Evolutionary conservation across 1,140 invertebrate genomes (phyloP), one percentile per base, ranked within the genome.

Genomic region (Atta cephalotes): DNA sequence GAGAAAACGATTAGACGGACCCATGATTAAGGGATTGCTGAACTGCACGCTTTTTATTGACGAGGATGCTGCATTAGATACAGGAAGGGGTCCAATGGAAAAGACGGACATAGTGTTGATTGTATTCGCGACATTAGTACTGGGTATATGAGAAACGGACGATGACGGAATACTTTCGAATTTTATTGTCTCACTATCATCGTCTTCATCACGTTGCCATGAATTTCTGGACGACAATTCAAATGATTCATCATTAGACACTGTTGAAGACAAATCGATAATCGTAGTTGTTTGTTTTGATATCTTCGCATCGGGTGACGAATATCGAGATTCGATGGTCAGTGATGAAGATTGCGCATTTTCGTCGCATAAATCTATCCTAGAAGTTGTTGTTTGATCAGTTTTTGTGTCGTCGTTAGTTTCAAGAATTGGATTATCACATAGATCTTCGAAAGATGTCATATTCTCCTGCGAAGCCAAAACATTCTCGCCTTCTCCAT

Each of bases 71-170:
- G 25, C 77, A 53, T 14, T 35, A n/a, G 70, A 25, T 9, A 49
- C 1, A 3, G 92, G 92, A 85, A 93, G 89, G 6, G 94, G 95
- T 31, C 95, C 94, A 35, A 95, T 95, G 1, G 92, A 91, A 85
- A 95, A 95, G 3, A 95, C 90, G 28, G 94, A 91, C 28, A 53
- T 87, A 6, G 72, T 66, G 62, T 31, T 66, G 49, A 6, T 56
- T 39, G 51, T 14, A 45, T 16, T 71, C 5, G 39, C 0, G 16
- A 51, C 56, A 49, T 25, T 51, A 31, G 28, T 66, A n/a, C 16
- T 56, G 7, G 58, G 16, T 68, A 18, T 45, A 1, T 70, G n/a
- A 74, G 56, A 85, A n/a, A 56, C 39, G 5, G 56, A 0, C 18
- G 31, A 74, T 49, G 16, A 58, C 10, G 39, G 1, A 35, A 31